Percentiles rank a stretch among this genome's conserved stretches.
Evolutionary conservation across 2,888 invertebrate species (phyloP).

Genomic region (Cantharis lateralis): DNA sequence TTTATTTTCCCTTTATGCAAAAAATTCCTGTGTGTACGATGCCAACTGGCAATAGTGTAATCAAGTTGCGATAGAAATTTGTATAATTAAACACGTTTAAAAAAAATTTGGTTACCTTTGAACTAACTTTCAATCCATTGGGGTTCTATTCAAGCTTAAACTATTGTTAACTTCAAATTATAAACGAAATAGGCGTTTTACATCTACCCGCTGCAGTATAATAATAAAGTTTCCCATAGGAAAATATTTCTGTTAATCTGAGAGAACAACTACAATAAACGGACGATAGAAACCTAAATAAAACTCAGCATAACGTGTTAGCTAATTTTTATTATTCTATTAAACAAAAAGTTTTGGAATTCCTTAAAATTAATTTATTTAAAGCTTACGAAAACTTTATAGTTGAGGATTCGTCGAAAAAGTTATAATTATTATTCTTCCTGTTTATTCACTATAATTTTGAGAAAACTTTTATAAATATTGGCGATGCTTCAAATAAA

Average conservation of each 20-base stretch:
- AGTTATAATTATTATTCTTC: too few species aligned
- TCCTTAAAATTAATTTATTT: too few species aligned
- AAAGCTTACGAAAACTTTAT: too few species aligned
- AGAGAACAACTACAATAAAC: constrained; percentile 15
- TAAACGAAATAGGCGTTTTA: constrained; percentile 15
- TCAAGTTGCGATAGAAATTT: not conserved
- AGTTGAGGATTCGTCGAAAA: too few species aligned
- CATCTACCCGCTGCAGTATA: constrained; percentile 12
- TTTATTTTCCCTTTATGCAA: too few species aligned
- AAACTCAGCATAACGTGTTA: constrained; percentile 11
- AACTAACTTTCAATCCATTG: not conserved
- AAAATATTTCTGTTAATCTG: constrained; percentile 20
- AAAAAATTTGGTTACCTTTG: not conserved
- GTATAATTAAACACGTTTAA: not conserved
- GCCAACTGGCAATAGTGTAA: not conserved
- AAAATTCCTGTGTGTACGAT: too few species aligned
- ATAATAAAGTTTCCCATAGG: constrained; percentile 15
- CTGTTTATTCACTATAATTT: not conserved
- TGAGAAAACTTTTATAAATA: not conserved
- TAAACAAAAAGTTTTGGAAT: not conserved
- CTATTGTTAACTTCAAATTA: not conserved
- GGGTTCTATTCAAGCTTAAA: not conserved
- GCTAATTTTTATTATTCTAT: constrained; percentile 9
- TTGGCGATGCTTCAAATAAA: not conserved
- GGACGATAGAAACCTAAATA: constrained; percentile 6